These are phyloP conservation scores for Procambarus virginalis DNA, from an alignment of 1,140 invertebrate genomes.

Conservation along the genomic window DNA sequence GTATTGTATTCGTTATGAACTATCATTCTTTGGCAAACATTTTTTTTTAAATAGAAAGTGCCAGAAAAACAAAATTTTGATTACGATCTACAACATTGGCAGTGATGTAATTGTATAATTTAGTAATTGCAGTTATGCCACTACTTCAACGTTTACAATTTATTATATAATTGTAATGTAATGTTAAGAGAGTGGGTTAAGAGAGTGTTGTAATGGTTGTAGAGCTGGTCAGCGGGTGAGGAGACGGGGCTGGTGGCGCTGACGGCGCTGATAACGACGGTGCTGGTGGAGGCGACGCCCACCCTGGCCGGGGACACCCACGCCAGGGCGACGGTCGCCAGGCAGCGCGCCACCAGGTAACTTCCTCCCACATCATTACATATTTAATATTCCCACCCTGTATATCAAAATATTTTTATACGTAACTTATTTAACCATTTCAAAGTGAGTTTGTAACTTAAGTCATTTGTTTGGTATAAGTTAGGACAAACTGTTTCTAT, in stretches of 20 bases:
- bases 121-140: too few relatives aligned
- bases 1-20: too few relatives aligned
- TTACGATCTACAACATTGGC: too few relatives aligned
- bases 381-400: too few relatives aligned
- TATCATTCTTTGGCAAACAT: too few relatives aligned
- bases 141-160: too few relatives aligned
- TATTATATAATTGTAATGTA: too few relatives aligned
- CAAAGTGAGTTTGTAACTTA: neutral
- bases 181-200: too few relatives aligned
- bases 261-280: conserved; percentile 76
- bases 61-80: too few relatives aligned
- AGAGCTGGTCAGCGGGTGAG: neutral
- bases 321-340: conserved; percentile 64
- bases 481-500: too few relatives aligned
- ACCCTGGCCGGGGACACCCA: conserved; percentile 71
- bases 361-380: neutral
- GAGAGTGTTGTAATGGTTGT: neutral
- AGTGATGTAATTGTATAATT: too few relatives aligned
- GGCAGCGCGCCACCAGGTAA: conserved; percentile 35
- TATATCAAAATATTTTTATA: neutral
- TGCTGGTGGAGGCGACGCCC: conserved; percentile 73
- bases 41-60: too few relatives aligned
- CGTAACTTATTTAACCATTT: neutral
- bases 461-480: neutral
- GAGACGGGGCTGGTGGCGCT: conserved; percentile 72